Evolutionary conservation across 2,888 invertebrate species (phyloP).

Genomic region (Tenodera sinensis): DNA sequence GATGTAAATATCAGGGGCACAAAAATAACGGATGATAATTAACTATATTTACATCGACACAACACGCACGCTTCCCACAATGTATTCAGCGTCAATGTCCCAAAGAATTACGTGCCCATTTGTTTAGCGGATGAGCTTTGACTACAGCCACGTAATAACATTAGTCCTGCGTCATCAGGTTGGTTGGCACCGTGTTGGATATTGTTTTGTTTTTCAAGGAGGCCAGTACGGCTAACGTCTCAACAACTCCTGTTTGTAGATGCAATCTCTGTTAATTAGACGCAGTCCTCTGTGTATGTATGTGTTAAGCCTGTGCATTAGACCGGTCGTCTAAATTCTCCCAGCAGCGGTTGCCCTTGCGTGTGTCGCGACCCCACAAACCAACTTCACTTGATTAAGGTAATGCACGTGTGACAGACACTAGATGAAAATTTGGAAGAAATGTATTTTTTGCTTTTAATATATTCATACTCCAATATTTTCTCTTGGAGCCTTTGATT

Average conservation of each 20-base stretch:
- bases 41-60: not conserved
- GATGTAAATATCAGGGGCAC: not conserved
- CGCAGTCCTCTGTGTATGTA: not conserved
- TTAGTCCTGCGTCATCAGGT: not conserved
- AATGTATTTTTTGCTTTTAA: too few relatives aligned
- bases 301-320: not conserved
- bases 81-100: not conserved
- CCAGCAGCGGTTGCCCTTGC: too few relatives aligned
- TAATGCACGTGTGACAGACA: too few relatives aligned
- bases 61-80: not conserved
- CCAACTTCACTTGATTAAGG: too few relatives aligned
- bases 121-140: not conserved
- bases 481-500: too few relatives aligned
- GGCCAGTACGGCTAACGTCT: not conserved
- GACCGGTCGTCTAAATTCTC: not conserved
- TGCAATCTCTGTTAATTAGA: not conserved
- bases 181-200: not conserved
- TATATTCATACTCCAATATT: too few relatives aligned
- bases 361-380: too few relatives aligned
- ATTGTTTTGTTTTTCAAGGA: not conserved
- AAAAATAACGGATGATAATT: not conserved
- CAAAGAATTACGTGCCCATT: not conserved
- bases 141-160: not conserved
- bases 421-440: too few relatives aligned
- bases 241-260: not conserved